Base-by-base conservation (phyloP, 2,113 vertebrate genomes). In the Odontesthes bonariensis region DNA sequence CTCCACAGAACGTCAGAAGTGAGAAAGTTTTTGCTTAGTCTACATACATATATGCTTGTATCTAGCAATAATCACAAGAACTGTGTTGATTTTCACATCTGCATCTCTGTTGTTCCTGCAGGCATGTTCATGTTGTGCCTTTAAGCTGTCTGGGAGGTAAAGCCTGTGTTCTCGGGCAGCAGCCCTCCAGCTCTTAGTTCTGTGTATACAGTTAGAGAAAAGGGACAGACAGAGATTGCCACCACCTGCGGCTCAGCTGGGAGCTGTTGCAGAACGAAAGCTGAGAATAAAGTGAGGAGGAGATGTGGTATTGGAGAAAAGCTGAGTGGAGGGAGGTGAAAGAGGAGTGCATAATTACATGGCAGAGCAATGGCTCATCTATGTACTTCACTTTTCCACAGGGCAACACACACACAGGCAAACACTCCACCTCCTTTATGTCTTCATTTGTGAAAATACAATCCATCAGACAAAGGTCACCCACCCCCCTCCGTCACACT, bases 381-480 rank as follows among this genome's bases (percentile, higher is more conserved):
- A 51, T 76, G 66, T 66, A 84, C 71, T 86, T 51, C 35, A 73
- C 23, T 70, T 58, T 69, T 74, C 62, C 63, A 54, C 47, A 72
- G 65, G 55, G 10, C 55, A 40, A 57, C 58, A 69, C 76, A 64
- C 54, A 61, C 11, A 42, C 22, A n/a, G 46, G 14, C 65, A 40
- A 67, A 68, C 46, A 35, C 71, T 51, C 73, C 35, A 6, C 69
- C 64, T 79, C 77, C 58, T 71, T 90, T 64, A 83, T 83, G 83
- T 91, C 90, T 92, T 83, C 69, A 85, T 92, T 87, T 83, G 57
- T 76, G 67, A 86, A 75, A 87, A 92, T 90, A 88, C 85, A 90
- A 91, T 91, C 90, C 81, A 88, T 91, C 85, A 91, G 86, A 76
- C 77, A 91, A 91, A 91, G 91, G 89, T 91, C 90, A 89, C 54